Conservation (phyloP, 2,888 invertebrate species). For the Entomobrya multifasciata region DNA sequence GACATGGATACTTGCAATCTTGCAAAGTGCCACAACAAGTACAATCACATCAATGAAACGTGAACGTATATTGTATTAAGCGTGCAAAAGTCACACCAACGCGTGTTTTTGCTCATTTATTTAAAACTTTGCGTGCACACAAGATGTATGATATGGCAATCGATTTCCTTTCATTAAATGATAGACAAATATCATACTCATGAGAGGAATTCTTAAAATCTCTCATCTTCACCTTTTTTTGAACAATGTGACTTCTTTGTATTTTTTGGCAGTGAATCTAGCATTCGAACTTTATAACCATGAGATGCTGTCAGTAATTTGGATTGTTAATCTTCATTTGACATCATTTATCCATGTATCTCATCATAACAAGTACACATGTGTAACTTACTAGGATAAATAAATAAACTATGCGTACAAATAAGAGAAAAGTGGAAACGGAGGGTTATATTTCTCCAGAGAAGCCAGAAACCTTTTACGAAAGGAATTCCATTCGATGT, state of each 20-base stretch:
- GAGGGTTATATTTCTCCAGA: too few species aligned
- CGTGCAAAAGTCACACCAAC: constrained; percentile 13
- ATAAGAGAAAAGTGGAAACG: too few species aligned
- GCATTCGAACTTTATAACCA: neutral
- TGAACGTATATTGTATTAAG: constrained; percentile 3
- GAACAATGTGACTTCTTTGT: neutral
- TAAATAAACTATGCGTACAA: neutral
- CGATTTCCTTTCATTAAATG: constrained; percentile 11
- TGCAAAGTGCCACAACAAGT: neutral
- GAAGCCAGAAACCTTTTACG: too few species aligned
- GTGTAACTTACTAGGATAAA: too few species aligned
- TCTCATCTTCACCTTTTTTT: too few species aligned
- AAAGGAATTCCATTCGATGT: too few species aligned
- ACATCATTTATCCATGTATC: constrained; percentile 21
- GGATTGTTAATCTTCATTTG: constrained; percentile 9
- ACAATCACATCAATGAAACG: neutral
- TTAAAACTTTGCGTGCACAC: neutral
- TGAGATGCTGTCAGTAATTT: neutral
- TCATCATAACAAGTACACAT: too few species aligned
- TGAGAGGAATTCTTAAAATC: too few species aligned
- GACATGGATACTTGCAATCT: constrained; percentile 19
- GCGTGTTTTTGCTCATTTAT: neutral
- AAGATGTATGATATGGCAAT: neutral
- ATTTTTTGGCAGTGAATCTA: constrained; percentile 2
- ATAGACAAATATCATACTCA: neutral